These are phyloP conservation scores for Troides aeacus DNA, from an alignment of 2,888 invertebrate species.

Conservation along the genomic window DNA sequence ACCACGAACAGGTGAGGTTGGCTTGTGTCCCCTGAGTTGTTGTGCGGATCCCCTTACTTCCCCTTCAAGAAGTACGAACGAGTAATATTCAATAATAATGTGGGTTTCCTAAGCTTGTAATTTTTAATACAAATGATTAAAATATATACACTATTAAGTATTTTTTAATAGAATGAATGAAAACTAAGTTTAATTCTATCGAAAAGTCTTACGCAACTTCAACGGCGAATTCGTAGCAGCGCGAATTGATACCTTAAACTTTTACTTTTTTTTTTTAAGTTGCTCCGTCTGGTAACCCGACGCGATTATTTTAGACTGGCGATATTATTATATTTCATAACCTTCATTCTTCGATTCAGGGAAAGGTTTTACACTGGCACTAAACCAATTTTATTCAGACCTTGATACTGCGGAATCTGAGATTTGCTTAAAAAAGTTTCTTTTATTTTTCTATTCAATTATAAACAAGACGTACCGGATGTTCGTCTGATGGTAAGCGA, in stretches of 20 bases:
- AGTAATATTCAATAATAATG: too few relatives aligned
- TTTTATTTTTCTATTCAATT: too few relatives aligned
- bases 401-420: background rate
- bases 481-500: too few relatives aligned
- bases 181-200: background rate
- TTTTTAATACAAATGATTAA: too few relatives aligned
- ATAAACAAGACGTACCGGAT: too few relatives aligned
- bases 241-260: slow-evolving; percentile 50
- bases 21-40: too few relatives aligned
- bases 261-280: slow-evolving; percentile 58
- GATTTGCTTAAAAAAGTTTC: background rate
- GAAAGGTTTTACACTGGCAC: slow-evolving; percentile 3
- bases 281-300: slow-evolving; percentile 31
- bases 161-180: background rate
- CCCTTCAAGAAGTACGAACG: too few relatives aligned
- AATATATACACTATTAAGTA: too few relatives aligned
- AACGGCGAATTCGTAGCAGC: slow-evolving; percentile 51
- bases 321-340: slow-evolving; percentile 22
- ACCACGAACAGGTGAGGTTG: too few relatives aligned
- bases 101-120: too few relatives aligned
- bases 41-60: too few relatives aligned
- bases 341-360: slow-evolving; percentile 5
- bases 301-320: slow-evolving; percentile 14
- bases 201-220: slow-evolving; percentile 42
- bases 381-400: background rate